phyloP scores from a whole-genome alignment of 2,797 vertebrate species.

The Squalus acanthias region DNA sequence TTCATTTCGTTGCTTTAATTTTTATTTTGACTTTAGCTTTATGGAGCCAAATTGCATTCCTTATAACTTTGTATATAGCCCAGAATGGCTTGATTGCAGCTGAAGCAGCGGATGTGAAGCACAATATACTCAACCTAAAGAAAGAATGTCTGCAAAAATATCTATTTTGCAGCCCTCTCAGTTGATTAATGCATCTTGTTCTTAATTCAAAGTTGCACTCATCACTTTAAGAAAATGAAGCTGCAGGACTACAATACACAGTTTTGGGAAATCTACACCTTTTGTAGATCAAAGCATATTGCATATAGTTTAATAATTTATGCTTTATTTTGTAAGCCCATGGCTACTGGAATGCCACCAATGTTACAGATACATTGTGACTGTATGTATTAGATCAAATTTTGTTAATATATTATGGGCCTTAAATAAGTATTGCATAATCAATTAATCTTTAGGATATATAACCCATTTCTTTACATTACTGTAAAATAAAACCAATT shows the following conservation, averaged over 20 bases:
- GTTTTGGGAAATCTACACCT: not conserved
- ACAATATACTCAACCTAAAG: constrained; percentile 29
- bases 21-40: not conserved
- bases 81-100: constrained; percentile 28
- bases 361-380: not conserved
- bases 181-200: not conserved
- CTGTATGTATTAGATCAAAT: not conserved
- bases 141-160: constrained; percentile 30
- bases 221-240: not conserved
- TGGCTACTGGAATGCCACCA: not conserved
- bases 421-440: not conserved
- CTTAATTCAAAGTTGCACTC: not conserved
- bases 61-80: not conserved
- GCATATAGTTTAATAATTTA: not conserved
- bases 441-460: not conserved
- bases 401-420: not conserved
- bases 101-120: constrained; percentile 31
- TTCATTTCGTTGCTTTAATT: not conserved
- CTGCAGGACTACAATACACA: not conserved
- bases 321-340: not conserved
- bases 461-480: not conserved
- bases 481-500: not conserved
- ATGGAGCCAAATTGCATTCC: not conserved
- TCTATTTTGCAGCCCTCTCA: not conserved
- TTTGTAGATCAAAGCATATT: not conserved